Conservation (phyloP, 1,140 invertebrate species). For the Drosophila pseudoananassae region DNA sequence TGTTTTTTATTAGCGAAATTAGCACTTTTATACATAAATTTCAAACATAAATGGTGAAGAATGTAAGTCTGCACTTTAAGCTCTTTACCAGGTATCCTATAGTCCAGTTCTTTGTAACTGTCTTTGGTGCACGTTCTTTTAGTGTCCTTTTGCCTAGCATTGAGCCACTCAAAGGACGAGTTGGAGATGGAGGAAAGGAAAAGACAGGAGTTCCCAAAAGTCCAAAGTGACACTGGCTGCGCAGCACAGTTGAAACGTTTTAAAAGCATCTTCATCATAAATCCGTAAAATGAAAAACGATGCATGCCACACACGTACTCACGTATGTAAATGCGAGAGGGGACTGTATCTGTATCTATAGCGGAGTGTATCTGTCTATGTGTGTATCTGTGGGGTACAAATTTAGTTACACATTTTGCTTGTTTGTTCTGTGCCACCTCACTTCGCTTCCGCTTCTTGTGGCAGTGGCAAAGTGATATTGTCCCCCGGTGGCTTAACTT, state of each 20-base stretch:
- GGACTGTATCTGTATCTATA: neutral
- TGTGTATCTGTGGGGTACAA: slow-evolving; percentile 45
- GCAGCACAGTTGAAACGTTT: slow-evolving; percentile 57
- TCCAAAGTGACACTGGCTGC: slow-evolving; percentile 66
- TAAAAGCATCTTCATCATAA: slow-evolving; percentile 80
- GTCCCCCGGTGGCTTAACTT: slow-evolving; percentile 74
- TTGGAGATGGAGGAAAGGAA: slow-evolving; percentile 4
- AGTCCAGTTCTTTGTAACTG: neutral
- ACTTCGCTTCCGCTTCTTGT: slow-evolving; percentile 31
- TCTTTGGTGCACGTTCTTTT: neutral
- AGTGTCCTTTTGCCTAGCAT: slow-evolving; percentile 15
- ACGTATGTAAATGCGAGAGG: slow-evolving; percentile 9
- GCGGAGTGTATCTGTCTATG: neutral
- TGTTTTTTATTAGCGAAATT: too few relatives aligned
- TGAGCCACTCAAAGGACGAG: slow-evolving; percentile 18
- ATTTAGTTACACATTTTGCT: slow-evolving; percentile 69
- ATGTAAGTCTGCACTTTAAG: too few relatives aligned
- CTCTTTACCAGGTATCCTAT: neutral
- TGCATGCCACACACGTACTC: slow-evolving; percentile 43
- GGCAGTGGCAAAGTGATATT: slow-evolving; percentile 72
- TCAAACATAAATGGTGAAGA: too few relatives aligned
- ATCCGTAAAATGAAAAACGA: slow-evolving; percentile 65
- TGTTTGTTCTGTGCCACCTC: slow-evolving; percentile 35
- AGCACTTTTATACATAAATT: too few relatives aligned
- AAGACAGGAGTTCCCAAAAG: slow-evolving; percentile 39